These are phyloP conservation scores for Corella eumyota DNA, from an alignment of 23 tunicate species.

Conservation along the genomic window DNA sequence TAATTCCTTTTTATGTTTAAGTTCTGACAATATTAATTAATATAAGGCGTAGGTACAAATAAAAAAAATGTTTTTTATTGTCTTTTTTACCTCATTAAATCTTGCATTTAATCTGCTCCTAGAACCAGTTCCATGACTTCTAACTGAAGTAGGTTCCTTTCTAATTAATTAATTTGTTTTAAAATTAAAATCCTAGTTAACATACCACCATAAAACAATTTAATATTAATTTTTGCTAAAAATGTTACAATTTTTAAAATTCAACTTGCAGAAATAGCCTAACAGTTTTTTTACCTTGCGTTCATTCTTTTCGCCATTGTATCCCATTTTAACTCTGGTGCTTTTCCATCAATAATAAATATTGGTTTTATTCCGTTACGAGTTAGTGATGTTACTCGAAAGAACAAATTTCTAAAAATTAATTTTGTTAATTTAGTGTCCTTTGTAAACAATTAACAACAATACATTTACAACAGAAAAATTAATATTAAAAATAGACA, in stretches of 20 bases:
- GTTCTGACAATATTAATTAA: too few species aligned
- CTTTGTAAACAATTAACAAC: background rate
- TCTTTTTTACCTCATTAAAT: constrained; percentile 44
- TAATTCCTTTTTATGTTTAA: too few species aligned
- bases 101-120: constrained; percentile 33
- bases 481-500: background rate
- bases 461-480: background rate
- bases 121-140: too few species aligned
- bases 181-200: too few species aligned
- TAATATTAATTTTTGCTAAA: too few species aligned
- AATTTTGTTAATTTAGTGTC: background rate
- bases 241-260: too few species aligned
- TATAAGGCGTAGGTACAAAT: too few species aligned
- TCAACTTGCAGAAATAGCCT: too few species aligned
- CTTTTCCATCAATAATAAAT: constrained; percentile 72
- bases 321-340: constrained; percentile 60
- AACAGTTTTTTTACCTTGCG: constrained; percentile 15
- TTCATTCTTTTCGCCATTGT: constrained; percentile 51
- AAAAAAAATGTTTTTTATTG: too few species aligned
- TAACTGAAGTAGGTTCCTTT: too few species aligned
- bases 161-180: too few species aligned
- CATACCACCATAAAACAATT: too few species aligned
- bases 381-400: constrained; percentile 32
- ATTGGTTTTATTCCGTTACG: constrained; percentile 20
- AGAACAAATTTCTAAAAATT: constrained; percentile 50